Evolutionary conservation across 2,113 vertebrate species (phyloP).

Genomic region (Eidolon helvum): DNA sequence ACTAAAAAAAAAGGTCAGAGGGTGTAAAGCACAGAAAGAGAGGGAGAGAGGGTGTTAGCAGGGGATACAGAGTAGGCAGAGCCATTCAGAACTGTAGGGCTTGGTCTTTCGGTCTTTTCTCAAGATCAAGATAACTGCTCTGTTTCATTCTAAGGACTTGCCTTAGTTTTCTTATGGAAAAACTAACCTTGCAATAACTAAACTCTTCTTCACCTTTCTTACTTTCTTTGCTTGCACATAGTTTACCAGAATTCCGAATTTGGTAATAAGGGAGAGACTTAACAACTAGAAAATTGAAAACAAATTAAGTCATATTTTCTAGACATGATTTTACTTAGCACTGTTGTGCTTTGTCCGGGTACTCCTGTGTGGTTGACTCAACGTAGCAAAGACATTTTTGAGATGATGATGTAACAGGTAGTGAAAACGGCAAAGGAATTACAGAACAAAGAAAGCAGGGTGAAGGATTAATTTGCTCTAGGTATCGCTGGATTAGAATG

Average conservation of each 20-base stretch:
- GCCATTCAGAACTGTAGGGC: background rate
- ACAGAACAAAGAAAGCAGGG: too few relatives aligned
- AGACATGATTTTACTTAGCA: background rate
- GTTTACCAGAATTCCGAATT: background rate
- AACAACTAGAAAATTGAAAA: background rate
- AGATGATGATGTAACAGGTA: too few relatives aligned
- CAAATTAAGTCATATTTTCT: background rate
- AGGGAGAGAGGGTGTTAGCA: background rate
- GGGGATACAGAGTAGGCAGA: background rate
- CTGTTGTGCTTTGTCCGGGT: background rate
- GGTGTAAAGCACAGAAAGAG: background rate
- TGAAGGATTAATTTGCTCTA: too few relatives aligned
- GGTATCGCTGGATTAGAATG: too few relatives aligned
- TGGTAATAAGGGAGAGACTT: background rate
- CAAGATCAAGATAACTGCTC: background rate
- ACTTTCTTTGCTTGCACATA: background rate
- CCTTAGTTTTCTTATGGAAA: background rate
- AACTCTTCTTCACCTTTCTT: background rate
- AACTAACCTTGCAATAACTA: background rate
- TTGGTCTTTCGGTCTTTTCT: background rate
- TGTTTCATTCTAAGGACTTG: background rate
- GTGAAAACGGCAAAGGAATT: too few relatives aligned
- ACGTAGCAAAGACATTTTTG: too few relatives aligned
- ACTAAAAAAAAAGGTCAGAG: background rate
- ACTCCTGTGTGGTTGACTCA: background rate